Percentiles rank a stretch among this genome's conserved stretches.
Evolutionary conservation across 1,140 invertebrate genomes (phyloP).

Genomic region (Calephelis nemesis): DNA sequence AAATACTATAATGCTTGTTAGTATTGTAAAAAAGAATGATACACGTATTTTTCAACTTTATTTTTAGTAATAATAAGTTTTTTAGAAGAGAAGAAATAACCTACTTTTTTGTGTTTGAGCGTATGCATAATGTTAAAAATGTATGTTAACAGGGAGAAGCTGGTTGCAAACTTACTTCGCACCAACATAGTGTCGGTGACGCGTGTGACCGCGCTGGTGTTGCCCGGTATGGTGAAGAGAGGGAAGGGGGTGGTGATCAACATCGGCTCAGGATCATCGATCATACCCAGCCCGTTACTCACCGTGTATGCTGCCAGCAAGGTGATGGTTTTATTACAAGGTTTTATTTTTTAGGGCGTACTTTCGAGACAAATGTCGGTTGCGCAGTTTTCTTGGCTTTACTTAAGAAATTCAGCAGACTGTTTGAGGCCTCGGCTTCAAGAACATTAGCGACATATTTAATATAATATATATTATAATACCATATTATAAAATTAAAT

Average conservation of each 20-base stretch:
- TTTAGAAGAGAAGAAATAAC: too few relatives aligned
- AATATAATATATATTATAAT: too few relatives aligned
- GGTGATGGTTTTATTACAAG: constrained; percentile 67
- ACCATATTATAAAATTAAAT: too few relatives aligned
- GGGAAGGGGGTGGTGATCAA: constrained; percentile 95
- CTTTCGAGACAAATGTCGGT: too few relatives aligned
- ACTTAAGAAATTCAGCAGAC: too few relatives aligned
- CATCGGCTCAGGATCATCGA: constrained; percentile 91
- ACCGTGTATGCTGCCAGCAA: constrained; percentile 94
- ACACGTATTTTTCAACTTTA: background rate
- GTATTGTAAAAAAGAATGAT: background rate
- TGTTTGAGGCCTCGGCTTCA: too few relatives aligned
- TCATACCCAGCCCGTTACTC: constrained; percentile 90
- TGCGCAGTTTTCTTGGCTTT: too few relatives aligned
- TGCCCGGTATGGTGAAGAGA: constrained; percentile 93
- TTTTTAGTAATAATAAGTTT: too few relatives aligned
- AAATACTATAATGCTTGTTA: background rate
- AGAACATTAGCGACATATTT: too few relatives aligned
- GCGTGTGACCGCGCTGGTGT: constrained; percentile 90
- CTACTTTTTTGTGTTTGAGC: too few relatives aligned
- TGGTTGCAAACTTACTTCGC: constrained; percentile 82
- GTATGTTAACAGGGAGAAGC: constrained; percentile 60
- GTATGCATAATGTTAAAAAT: background rate
- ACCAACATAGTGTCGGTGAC: constrained; percentile 87
- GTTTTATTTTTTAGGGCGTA: too few relatives aligned